Evolutionary conservation across 2,888 invertebrate species (phyloP), one percentile per base, ranked within the genome.

Genomic region (Limnephilus auricula): DNA sequence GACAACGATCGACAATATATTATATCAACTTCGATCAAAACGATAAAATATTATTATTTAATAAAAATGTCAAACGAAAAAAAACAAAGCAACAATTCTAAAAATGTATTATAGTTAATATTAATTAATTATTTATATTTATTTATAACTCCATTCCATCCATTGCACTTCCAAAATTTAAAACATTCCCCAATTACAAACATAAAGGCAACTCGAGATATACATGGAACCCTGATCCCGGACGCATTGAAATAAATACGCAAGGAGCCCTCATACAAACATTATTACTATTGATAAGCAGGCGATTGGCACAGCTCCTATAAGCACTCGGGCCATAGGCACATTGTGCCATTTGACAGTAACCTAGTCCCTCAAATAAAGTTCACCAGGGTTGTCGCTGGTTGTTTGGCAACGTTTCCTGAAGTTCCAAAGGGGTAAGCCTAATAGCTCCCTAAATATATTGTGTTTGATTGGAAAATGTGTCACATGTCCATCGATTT

Each of bases 81-180:
- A 83, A 65, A 50, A 88, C 88, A 89, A 87, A 90, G 79, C 65
- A 32, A 31, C 85, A 85, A 40, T 45, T 30, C 85, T 40, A 40
- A 80, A 80, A 32, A 80, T 80, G 80, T 80, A 80, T 80, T 65
- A 80, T 31, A 80, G 32, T 31, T 80, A 80, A 31, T 13, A 80
- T 80, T 80, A 80, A 80, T 80, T 18, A 32, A 32, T 80, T 32
- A 32, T 31, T 30, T 31, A 31, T 83, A 83, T 83, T 37, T 31
- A 34, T 34, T 82, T 34, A 83, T 86, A 86, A 86, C 45, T 50
- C 86, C 80, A 32, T 34, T 85, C 37, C 45, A 45, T 31, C 50
- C 89, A 93, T 92, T 92, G 92, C 92, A 93, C 92, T 92, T 92
- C 92, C 92, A 93, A 91, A 91, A 92, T 93, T 89, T 89, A 91